Conservation (phyloP, 92 coral and sea anemone genomes). For the Ricordea florida region DNA sequence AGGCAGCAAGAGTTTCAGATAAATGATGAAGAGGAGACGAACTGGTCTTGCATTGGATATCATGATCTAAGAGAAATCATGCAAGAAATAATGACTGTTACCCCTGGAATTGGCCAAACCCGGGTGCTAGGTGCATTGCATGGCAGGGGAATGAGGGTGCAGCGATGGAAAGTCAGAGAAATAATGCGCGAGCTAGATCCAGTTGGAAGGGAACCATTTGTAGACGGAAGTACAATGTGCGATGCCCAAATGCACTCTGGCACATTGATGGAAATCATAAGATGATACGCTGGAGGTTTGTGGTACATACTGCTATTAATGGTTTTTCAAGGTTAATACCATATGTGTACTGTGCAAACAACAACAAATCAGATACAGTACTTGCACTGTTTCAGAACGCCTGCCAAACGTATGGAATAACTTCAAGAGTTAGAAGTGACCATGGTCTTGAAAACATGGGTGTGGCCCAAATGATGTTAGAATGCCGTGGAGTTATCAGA, state of each 20-base stretch:
- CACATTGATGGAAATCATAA: constrained; percentile 58
- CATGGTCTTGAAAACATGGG: constrained; percentile 60
- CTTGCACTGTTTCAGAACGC: constrained; percentile 31
- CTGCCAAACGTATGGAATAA: constrained; percentile 33
- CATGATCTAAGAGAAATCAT: constrained; percentile 35
- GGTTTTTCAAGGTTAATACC: constrained; percentile 55
- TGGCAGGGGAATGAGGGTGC: neutral
- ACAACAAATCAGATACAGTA: constrained; percentile 59
- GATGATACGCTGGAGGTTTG: constrained; percentile 57
- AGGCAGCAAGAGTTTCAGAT: constrained; percentile 30
- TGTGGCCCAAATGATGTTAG: constrained; percentile 63
- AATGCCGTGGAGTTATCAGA: constrained; percentile 41
- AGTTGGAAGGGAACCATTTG: constrained; percentile 50
- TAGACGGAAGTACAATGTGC: constrained; percentile 59
- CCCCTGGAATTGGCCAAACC: constrained; percentile 32
- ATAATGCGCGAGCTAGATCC: constrained; percentile 11
- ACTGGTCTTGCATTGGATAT: constrained; percentile 40
- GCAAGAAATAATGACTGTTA: constrained; percentile 35
- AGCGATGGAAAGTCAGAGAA: constrained; percentile 12
- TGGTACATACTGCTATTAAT: constrained; percentile 52
- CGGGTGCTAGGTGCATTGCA: constrained; percentile 12
- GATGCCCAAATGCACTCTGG: constrained; percentile 61
- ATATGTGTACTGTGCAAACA: constrained; percentile 39
- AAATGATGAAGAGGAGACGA: constrained; percentile 8
- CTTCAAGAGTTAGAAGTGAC: constrained; percentile 49